phyloP scores from a whole-genome alignment of 1,140 invertebrate species.

The Drosophila fuyamai region DNA sequence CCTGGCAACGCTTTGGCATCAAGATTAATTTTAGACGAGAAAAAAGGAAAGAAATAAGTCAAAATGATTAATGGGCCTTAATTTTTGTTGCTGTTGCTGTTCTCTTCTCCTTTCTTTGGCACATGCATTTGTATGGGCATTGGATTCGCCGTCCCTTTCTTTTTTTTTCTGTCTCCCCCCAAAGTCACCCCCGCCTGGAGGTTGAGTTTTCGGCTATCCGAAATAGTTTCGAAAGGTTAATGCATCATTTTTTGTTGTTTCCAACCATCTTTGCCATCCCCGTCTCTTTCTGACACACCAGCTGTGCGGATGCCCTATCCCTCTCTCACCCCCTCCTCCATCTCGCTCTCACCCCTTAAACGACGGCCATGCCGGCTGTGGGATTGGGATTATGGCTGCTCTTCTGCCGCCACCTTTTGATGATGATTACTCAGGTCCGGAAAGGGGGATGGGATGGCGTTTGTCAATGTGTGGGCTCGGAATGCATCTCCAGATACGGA shows the following conservation, averaged over 20 bases:
- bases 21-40: conserved; percentile 84
- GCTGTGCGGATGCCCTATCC: conserved; percentile 7
- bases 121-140: conserved; percentile 20
- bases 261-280: conserved; percentile 55
- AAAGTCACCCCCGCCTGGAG: conserved; percentile 27
- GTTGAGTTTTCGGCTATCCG: conserved; percentile 37
- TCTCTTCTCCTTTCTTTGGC: conserved; percentile 26
- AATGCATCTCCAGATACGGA: conserved; percentile 1
- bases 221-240: conserved; percentile 66
- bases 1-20: conserved; percentile 73
- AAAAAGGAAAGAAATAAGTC: conserved; percentile 83
- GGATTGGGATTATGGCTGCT: conserved; percentile 42
- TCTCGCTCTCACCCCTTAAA: conserved; percentile 17
- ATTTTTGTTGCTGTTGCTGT: conserved; percentile 67
- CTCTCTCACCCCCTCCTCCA: conserved; percentile 3
- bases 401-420: conserved; percentile 37
- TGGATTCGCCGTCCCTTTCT: conserved; percentile 8
- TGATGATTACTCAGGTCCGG: conserved; percentile 10
- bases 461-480: not conserved
- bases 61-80: conserved; percentile 84
- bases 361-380: conserved; percentile 39
- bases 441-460: conserved; percentile 18
- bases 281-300: conserved; percentile 19
- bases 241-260: conserved; percentile 47
- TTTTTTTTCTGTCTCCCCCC: conserved; percentile 3